A percentile compares a stretch with the other conserved stretches of the same genome.
phyloP scores from a whole-genome alignment of 2,113 vertebrate species.

The Vulpes ferrilata region DNA sequence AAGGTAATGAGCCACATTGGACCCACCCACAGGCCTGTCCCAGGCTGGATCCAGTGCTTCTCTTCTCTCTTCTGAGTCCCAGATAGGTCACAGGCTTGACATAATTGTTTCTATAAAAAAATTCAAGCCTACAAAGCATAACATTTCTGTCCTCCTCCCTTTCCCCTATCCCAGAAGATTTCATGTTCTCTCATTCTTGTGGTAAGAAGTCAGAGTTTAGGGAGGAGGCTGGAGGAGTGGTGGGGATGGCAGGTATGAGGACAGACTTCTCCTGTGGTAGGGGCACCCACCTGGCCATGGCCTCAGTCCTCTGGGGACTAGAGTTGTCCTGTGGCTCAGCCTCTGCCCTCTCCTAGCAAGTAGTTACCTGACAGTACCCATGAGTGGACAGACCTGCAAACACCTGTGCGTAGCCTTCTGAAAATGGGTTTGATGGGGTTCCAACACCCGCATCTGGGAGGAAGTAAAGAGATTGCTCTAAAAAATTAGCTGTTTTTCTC shows the following conservation, averaged over 20 bases:
- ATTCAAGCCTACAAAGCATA: neutral
- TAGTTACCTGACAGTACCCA: neutral
- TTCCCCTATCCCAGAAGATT: neutral
- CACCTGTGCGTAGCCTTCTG: neutral
- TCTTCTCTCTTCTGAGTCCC: neutral
- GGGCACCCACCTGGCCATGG: neutral
- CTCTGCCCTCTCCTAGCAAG: neutral
- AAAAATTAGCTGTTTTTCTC: slow-evolving; percentile 11
- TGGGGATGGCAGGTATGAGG: neutral
- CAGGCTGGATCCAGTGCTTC: neutral
- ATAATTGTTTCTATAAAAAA: slow-evolving; percentile 23
- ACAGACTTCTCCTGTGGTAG: neutral
- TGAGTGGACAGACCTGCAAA: neutral
- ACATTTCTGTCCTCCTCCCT: neutral
- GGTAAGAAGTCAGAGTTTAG: neutral
- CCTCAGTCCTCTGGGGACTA: neutral
- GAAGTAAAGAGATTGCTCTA: neutral
- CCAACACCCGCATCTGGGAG: neutral
- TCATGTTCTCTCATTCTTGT: neutral
- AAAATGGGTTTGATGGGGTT: neutral
- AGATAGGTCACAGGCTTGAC: neutral
- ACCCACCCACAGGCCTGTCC: neutral
- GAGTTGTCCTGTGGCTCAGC: neutral
- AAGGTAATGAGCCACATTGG: neutral
- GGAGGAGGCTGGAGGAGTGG: neutral